Percentiles rank a stretch among this genome's conserved stretches.
These are phyloP conservation scores for Drosophila stalkeri DNA, from an alignment of 2,888 invertebrate genomes.

Conservation along the genomic window DNA sequence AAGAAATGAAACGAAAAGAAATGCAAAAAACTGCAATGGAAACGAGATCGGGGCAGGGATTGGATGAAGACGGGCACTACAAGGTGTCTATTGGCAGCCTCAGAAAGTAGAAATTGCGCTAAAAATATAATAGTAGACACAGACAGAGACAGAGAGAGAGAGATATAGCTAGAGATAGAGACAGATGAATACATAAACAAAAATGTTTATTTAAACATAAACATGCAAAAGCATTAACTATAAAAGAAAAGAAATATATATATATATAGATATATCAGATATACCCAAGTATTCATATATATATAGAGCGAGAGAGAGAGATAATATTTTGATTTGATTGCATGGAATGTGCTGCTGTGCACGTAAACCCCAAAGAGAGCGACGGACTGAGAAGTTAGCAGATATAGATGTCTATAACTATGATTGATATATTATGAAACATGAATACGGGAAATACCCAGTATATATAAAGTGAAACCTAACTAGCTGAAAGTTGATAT, in stretches of 20 bases:
- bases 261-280: neutral
- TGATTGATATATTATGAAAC: neutral
- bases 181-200: constrained; percentile 6
- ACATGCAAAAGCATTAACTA: constrained; percentile 36
- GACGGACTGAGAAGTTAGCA: neutral
- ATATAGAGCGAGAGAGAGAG: no score
- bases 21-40: constrained; percentile 28
- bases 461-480: no score
- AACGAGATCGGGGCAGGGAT: neutral
- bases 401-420: neutral
- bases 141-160: neutral
- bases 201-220: constrained; percentile 51
- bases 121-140: constrained; percentile 2
- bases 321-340: constrained; percentile 13
- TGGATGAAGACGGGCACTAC: constrained; percentile 5
- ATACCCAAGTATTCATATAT: no score
- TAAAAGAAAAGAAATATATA: constrained; percentile 10
- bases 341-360: constrained; percentile 29
- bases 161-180: neutral
- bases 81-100: constrained; percentile 25
- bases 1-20: constrained; percentile 10
- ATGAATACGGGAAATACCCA: no score
- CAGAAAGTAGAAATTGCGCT: constrained; percentile 8
- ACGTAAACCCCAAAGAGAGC: constrained; percentile 31
- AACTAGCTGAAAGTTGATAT: no score